Evolutionary conservation across 1,140 invertebrate genomes (phyloP).

Genomic region (Ips typographus): DNA sequence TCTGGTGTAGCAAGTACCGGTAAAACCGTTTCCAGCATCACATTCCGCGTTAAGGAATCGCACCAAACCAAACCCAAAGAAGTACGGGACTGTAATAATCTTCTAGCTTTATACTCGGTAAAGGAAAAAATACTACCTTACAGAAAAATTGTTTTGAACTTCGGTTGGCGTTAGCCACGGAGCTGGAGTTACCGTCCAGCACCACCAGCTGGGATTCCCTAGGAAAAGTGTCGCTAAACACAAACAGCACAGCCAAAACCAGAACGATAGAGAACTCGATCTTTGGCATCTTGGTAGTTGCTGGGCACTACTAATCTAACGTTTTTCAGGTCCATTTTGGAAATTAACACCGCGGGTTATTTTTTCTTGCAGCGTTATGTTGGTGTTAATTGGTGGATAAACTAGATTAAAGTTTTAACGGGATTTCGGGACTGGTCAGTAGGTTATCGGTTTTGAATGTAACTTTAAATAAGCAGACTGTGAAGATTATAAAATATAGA

Average conservation of each 20-base stretch:
- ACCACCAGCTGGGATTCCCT: no score
- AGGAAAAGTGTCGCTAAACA: background rate
- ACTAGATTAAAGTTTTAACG: background rate
- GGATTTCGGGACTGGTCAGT: background rate
- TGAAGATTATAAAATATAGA: no score
- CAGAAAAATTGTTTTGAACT: background rate
- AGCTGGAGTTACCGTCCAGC: no score
- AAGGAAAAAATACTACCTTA: background rate
- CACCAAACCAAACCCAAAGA: conserved; percentile 60
- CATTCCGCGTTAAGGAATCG: conserved; percentile 71
- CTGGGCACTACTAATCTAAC: background rate
- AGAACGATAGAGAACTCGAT: background rate
- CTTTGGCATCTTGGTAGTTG: background rate
- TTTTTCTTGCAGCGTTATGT: no score
- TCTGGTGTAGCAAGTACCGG: conserved; percentile 74
- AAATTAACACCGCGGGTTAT: background rate
- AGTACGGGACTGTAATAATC: conserved; percentile 7
- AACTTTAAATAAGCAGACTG: no score
- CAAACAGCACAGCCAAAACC: background rate
- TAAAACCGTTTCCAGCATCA: conserved; percentile 61
- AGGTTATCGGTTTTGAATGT: no score
- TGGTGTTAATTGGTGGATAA: background rate
- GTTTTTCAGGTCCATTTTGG: background rate
- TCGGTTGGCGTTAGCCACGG: background rate
- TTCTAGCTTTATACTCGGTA: no score